Conservation (phyloP, 2,797 vertebrate genomes). For the Propithecus perrieri region DNA sequence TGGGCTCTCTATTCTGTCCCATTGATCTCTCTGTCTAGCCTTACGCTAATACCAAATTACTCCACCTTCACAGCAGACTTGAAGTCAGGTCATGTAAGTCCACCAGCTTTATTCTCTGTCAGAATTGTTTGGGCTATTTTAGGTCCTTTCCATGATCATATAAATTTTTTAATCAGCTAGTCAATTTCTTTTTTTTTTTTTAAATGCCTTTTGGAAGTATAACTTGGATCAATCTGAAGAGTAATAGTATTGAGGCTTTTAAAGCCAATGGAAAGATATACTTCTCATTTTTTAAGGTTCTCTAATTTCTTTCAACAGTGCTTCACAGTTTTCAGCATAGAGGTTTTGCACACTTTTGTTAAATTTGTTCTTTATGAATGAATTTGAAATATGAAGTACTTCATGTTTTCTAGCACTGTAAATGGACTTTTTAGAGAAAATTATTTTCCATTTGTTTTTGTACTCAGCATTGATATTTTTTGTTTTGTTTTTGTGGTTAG, state of each 20-base stretch:
- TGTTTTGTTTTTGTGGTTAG: no score
- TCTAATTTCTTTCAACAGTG: not conserved
- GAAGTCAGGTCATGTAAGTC: not conserved
- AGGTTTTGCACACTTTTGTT: not conserved
- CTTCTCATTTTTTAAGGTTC: not conserved
- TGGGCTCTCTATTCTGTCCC: not conserved
- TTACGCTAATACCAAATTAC: not conserved
- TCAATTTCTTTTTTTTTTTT: not conserved
- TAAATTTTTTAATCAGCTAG: not conserved
- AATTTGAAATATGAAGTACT: not conserved
- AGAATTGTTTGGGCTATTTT: not conserved
- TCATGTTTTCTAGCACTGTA: not conserved
- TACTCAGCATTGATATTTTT: no score
- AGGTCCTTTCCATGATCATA: not conserved
- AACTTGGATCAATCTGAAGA: not conserved
- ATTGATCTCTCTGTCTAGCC: not conserved
- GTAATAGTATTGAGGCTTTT: not conserved
- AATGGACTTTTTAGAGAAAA: no score
- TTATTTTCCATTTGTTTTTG: no score
- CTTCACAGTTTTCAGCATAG: not conserved
- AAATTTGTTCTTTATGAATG: not conserved
- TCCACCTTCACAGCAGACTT: not conserved
- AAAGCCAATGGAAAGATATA: not conserved
- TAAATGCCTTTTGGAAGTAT: not conserved
- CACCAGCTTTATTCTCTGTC: not conserved